phyloP scores from a whole-genome alignment of 2,113 vertebrate species.

The Erythrocercus mccallii region DNA sequence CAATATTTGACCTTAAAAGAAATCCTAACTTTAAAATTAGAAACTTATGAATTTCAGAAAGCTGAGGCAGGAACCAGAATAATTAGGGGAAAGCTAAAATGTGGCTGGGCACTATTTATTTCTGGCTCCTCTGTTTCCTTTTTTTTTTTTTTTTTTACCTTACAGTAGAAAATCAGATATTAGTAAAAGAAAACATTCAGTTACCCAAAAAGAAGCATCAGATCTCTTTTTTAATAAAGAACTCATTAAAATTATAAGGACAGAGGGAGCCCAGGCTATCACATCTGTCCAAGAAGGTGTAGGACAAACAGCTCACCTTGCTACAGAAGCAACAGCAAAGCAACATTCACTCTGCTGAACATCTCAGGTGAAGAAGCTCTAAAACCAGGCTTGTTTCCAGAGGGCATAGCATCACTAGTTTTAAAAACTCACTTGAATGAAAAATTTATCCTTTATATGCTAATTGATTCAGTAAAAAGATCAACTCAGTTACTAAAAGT shows the following conservation, averaged over 20 bases:
- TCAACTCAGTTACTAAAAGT: not conserved
- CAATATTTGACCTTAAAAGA: not conserved
- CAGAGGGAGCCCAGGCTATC: not conserved
- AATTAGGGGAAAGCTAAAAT: not conserved
- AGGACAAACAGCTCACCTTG: not conserved
- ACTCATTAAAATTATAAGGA: slow-evolving; percentile 10
- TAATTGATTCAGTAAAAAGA: slow-evolving; percentile 48
- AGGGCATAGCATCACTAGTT: not conserved
- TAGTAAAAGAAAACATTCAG: not conserved
- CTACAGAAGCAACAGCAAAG: not conserved
- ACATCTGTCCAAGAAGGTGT: not conserved
- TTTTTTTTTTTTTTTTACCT: not conserved
- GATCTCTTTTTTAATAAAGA: not conserved
- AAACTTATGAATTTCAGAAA: not conserved
- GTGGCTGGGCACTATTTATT: not conserved
- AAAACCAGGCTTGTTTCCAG: slow-evolving; percentile 29
- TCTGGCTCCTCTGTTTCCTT: not conserved
- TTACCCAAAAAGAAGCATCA: not conserved
- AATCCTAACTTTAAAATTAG: not conserved
- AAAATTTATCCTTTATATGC: slow-evolving; percentile 43
- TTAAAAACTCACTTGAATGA: slow-evolving; percentile 31
- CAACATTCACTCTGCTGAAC: not conserved
- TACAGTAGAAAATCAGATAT: not conserved
- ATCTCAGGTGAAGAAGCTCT: not conserved
- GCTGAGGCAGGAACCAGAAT: not conserved